phyloP scores from a whole-genome alignment of 2,113 vertebrate genomes.

The Semicossyphus pulcher region DNA sequence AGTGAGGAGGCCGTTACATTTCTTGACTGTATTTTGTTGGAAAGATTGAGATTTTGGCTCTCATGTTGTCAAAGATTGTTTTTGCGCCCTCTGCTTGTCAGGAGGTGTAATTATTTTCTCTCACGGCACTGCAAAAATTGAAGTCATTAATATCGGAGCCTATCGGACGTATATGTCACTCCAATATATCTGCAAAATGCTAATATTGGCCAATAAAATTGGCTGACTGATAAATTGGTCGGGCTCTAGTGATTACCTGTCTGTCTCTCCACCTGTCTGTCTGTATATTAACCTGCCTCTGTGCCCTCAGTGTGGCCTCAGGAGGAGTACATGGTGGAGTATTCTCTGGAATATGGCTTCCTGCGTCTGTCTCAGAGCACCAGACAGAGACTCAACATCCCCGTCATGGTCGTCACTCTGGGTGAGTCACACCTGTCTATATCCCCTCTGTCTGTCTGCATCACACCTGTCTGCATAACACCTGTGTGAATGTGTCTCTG shows the following conservation, averaged over 20 bases:
- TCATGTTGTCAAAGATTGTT: no score
- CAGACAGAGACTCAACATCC: slow-evolving; percentile 94
- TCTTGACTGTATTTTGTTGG: no score
- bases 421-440: slow-evolving; percentile 80
- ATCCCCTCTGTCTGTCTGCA: not conserved
- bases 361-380: slow-evolving; percentile 95
- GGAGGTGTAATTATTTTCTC: no score
- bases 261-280: not conserved
- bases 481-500: not conserved
- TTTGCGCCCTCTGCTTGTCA: no score
- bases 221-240: no score
- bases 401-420: slow-evolving; percentile 97
- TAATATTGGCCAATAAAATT: no score
- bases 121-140: no score
- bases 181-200: no score
- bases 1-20: no score
- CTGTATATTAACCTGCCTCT: not conserved
- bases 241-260: not conserved
- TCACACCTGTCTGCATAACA: not conserved
- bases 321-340: slow-evolving; percentile 98
- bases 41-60: no score
- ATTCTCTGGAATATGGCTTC: slow-evolving; percentile 96
- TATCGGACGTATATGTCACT: no score
- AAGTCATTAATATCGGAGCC: no score
- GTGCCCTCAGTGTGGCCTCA: slow-evolving; percentile 92